These are phyloP conservation scores for Agonopterix alstromeriana DNA, from an alignment of 2,888 invertebrate species.

Conservation along the genomic window DNA sequence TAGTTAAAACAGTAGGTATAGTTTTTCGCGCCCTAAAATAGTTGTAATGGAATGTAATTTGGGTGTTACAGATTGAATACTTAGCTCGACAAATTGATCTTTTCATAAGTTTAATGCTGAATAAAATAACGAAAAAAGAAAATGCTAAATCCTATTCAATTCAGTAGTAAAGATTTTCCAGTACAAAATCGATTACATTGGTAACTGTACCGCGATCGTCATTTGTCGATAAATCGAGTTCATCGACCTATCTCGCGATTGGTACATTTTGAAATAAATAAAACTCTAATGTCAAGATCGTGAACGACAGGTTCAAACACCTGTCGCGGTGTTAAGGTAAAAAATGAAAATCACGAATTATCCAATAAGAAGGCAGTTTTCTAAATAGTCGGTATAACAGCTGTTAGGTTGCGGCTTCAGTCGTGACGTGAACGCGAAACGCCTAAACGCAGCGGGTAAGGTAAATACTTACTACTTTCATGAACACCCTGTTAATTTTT, in stretches of 20 bases:
- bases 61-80: slow-evolving; percentile 3
- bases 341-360: slow-evolving; percentile 71
- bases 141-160: slow-evolving; percentile 11
- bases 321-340: slow-evolving; percentile 39
- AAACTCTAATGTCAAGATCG: slow-evolving; percentile 61
- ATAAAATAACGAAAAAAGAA: slow-evolving; percentile 12
- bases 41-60: slow-evolving; percentile 1
- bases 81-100: slow-evolving; percentile 8
- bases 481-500: too few species aligned
- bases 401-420: slow-evolving; percentile 4
- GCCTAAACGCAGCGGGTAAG: too few species aligned
- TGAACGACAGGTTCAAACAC: slow-evolving; percentile 64
- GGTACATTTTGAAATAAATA: slow-evolving; percentile 21
- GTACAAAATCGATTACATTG: slow-evolving; percentile 30
- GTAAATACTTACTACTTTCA: too few species aligned
- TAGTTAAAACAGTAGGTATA: too few species aligned
- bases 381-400: slow-evolving; percentile 25
- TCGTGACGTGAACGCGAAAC: not conserved
- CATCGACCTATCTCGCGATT: slow-evolving; percentile 35
- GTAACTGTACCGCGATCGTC: slow-evolving; percentile 29
- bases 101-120: slow-evolving; percentile 7
- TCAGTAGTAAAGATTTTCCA: slow-evolving; percentile 12
- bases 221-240: slow-evolving; percentile 33
- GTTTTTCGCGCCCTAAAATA: not conserved
- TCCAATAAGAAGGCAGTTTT: slow-evolving; percentile 65